Percentiles rank a stretch among this genome's conserved stretches.
Conservation (phyloP, 2,797 vertebrate species). For the Pelodytes ibericus region DNA sequence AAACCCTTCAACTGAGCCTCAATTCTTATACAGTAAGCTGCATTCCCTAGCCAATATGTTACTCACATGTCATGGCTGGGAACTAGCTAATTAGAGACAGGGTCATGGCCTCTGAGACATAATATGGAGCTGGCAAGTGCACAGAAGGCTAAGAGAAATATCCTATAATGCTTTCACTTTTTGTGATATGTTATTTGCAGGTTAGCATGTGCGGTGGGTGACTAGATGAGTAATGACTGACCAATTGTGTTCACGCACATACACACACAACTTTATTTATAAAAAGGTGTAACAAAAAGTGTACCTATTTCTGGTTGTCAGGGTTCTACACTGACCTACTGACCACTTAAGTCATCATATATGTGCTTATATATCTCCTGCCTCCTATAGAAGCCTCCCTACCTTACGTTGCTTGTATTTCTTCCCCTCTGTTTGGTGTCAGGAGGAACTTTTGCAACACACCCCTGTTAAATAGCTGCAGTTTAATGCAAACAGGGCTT, state of each 20-base stretch:
- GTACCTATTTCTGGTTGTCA: too few relatives aligned
- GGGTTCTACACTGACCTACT: too few relatives aligned
- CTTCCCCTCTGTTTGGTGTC: too few relatives aligned
- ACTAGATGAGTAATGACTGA: background rate
- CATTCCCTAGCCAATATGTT: conserved; percentile 31
- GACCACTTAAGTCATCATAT: too few relatives aligned
- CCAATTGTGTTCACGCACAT: background rate
- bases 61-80: conserved; percentile 26
- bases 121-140: conserved; percentile 23
- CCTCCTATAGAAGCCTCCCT: too few relatives aligned
- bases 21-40: background rate
- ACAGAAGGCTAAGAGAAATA: background rate
- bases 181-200: conserved; percentile 17
- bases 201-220: background rate
- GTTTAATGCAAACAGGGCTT: too few relatives aligned
- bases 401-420: too few relatives aligned
- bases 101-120: conserved; percentile 37
- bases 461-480: too few relatives aligned
- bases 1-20: background rate
- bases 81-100: conserved; percentile 37
- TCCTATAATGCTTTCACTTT: background rate
- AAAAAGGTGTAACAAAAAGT: background rate
- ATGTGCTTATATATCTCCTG: too few relatives aligned
- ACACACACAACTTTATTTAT: background rate
- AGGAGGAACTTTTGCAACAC: too few relatives aligned